These are phyloP conservation scores for Bucco capensis DNA, from an alignment of 2,113 vertebrate genomes.

Conservation along the genomic window DNA sequence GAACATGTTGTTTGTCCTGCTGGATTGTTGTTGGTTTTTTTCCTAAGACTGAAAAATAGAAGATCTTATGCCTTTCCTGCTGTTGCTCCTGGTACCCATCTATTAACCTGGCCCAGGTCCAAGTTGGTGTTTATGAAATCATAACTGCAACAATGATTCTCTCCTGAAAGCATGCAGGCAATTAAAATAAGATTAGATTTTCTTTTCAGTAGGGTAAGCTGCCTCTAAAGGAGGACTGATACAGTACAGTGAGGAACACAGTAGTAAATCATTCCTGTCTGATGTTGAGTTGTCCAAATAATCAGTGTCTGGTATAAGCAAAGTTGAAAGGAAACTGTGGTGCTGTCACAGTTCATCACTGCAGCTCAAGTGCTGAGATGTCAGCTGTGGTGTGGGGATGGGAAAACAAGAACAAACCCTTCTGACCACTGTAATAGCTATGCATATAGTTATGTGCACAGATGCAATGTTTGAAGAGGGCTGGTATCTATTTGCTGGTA, in stretches of 20 bases:
- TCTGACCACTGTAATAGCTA: not conserved
- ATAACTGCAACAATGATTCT: not conserved
- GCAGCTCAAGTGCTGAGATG: not conserved
- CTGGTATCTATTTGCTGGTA: not conserved
- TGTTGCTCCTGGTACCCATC: not conserved
- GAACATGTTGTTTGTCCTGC: not conserved
- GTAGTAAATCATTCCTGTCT: constrained; percentile 18
- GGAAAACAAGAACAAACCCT: not conserved
- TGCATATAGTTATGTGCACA: not conserved
- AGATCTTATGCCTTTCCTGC: not conserved
- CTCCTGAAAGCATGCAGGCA: not conserved
- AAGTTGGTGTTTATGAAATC: constrained; percentile 32
- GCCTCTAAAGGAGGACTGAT: not conserved
- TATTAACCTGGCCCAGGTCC: not conserved
- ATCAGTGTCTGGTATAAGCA: not conserved
- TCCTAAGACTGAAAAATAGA: not conserved
- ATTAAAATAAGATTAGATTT: constrained; percentile 31
- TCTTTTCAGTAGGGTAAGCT: not conserved
- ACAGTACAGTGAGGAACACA: not conserved
- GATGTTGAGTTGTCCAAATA: not conserved
- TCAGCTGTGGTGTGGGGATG: not conserved
- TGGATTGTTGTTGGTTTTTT: not conserved
- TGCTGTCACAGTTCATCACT: not conserved
- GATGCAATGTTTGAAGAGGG: not conserved
- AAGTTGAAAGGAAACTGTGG: constrained; percentile 20